Evolutionary conservation across 2,888 invertebrate species (phyloP), one percentile per base, ranked within the genome.

Genomic region (Mesodorylaimus sp.): DNA sequence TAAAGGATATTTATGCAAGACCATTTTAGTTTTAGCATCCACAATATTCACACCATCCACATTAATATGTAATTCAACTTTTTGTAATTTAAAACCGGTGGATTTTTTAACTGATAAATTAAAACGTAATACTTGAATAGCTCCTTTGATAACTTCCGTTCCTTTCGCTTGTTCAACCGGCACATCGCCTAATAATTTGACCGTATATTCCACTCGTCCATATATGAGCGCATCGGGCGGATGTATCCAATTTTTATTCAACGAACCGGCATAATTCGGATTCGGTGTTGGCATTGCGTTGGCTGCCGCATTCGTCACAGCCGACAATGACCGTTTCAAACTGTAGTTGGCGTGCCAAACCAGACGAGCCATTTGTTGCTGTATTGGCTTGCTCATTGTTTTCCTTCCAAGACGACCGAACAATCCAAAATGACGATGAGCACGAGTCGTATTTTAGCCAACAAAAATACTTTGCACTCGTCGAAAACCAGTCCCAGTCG

Each of bases 81-180:
- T 72, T 79, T 67, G 83, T 79, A 69, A 64, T 70, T 91, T 91
- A 59, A 83, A 81, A 41, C 85, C 88, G 56, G 84, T 80, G 63
- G 87, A 83, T 65, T 88, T 86, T 25, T 58, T 58, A 47, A 56
- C 58, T 1, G 57, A 13, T 3, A 19, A 28, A 3, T 36, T 5
- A 50, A 62, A 65, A 7, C 59, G 56, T 58, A 95, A 75, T 66
- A 91, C 89, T 61, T 88, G 79, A 62, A 95, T 93, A 48, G 91
- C 91, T 66, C 93, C 93, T 70, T 89, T 89, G 5, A 95, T 89
- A 42, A 93, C 86, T 68, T 93, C 89, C 59, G 89, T 91, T 57
- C 95, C 95, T 73, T 95, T 93, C 25, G 93, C 84, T 70, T 87
- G 83, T 60, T 89, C 87, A 48, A 95, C 95, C 64, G 83, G 82